A percentile compares a stretch with the other conserved stretches of the same genome.
phyloP scores from a whole-genome alignment of 1,140 invertebrate species.

The Triops cancriformis region DNA sequence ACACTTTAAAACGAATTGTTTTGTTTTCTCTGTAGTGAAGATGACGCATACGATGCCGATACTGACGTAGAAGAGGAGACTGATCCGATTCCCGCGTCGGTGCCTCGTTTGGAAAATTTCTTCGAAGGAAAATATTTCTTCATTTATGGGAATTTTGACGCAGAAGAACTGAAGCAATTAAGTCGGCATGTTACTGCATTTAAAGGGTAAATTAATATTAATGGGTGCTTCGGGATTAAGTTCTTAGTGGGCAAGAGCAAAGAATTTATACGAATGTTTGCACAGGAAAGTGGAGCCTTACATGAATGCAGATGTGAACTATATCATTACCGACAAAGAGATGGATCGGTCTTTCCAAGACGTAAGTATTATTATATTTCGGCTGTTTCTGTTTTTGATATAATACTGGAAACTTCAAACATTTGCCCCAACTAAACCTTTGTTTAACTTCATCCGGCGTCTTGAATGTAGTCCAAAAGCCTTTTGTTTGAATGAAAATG shows the following conservation, averaged over 20 bases:
- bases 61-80: neutral
- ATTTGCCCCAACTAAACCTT: too few relatives aligned
- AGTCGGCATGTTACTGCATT: constrained; percentile 27
- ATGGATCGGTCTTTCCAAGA: neutral
- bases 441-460: too few relatives aligned
- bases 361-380: neutral
- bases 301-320: constrained; percentile 16
- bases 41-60: neutral
- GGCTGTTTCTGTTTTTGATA: neutral
- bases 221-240: constrained; percentile 28
- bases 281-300: constrained; percentile 1
- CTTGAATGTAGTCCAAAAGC: too few relatives aligned
- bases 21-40: neutral
- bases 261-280: neutral
- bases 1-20: neutral
- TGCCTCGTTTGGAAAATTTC: constrained; percentile 24
- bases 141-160: constrained; percentile 24
- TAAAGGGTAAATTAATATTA: constrained; percentile 38
- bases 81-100: neutral
- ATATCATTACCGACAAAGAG: constrained; percentile 14
- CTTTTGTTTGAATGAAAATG: too few relatives aligned
- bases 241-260: neutral
- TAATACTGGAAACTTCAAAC: too few relatives aligned
- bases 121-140: constrained; percentile 25
- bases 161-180: constrained; percentile 18